phyloP scores from a whole-genome alignment of 2,113 vertebrate species.

The Lynx canadensis region DNA sequence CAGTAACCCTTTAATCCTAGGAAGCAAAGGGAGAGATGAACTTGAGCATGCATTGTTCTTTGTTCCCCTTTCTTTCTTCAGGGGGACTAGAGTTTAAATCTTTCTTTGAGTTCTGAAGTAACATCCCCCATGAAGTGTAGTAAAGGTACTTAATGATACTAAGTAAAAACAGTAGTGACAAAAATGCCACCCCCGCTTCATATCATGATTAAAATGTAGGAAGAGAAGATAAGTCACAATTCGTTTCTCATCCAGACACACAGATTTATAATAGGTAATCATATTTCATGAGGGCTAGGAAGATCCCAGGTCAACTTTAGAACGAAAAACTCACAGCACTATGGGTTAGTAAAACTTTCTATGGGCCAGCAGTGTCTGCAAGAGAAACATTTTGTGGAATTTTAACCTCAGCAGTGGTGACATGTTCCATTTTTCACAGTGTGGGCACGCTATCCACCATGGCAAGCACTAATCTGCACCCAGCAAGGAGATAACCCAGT shows the following conservation, averaged over 20 bases:
- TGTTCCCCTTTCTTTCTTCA: constrained; percentile 17
- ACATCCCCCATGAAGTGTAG: not conserved
- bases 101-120: constrained; percentile 1
- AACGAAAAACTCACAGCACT: not conserved
- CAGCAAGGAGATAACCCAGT: not conserved
- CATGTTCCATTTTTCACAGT: not conserved
- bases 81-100: not conserved
- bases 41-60: not conserved
- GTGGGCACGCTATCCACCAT: not conserved
- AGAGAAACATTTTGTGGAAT: not conserved
- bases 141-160: not conserved
- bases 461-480: not conserved
- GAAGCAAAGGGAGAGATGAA: not conserved
- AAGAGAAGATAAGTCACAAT: not conserved
- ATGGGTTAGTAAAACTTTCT: not conserved
- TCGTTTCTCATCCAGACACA: not conserved
- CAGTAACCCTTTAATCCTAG: not conserved
- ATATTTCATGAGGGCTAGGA: not conserved
- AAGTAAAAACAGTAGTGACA: constrained; percentile 32
- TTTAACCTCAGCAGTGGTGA: not conserved
- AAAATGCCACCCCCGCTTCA: not conserved
- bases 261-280: not conserved
- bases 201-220: not conserved
- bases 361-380: not conserved
- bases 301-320: not conserved